Evolutionary conservation across 2,113 vertebrate genomes (phyloP), one percentile per base, ranked within the genome.

Genomic region (Archocentrus centrarchus): DNA sequence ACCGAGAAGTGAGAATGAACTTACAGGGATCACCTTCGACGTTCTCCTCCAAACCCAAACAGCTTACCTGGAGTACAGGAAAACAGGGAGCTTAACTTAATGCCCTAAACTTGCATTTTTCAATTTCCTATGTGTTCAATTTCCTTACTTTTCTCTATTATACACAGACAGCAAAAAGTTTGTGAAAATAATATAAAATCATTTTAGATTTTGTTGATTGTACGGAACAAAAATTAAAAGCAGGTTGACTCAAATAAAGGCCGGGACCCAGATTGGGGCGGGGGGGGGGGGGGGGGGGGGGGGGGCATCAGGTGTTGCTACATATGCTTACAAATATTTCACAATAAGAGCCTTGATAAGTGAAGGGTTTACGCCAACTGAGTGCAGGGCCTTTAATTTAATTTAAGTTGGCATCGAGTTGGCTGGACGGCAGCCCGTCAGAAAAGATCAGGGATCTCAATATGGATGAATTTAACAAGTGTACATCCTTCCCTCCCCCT

Each of bases 11-110:
- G 92, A 99, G 96, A 75, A 96, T 96, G 94, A 99, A 99, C 93
- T 98, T 99, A 93, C 97, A 99, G 82, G 97, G 97, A 92, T 99
- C 98, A 0, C 95, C 97, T 79, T 99, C 98, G 84, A 97, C 95
- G 4, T 96, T 97, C 86, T 99, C 98, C 92, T 99, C 98, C 83
- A 99, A 93, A 80, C 97, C 98, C 92, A 99, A 96, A 96, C 97
- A 98, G 96, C 96, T 99, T 80, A 99, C 95, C 98, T 99, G 13
- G 17, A 85, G 32, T 2, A 2, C 18, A 24, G 15, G 3, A 1
- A 44, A 62, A 61, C 11, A 30, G 30, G 35, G 35, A 35, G 0
- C 30, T 30, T 30, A 30, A 3, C 30, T 30, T 35, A 35, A 35
- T 7, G 35, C 5, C 41, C 9, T 27, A 27, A 18, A 68, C 47